A percentile compares a stretch with the other conserved stretches of the same genome.
Conservation (phyloP, 2,888 invertebrate species). For the Caenorhabditis macrosperma region DNA sequence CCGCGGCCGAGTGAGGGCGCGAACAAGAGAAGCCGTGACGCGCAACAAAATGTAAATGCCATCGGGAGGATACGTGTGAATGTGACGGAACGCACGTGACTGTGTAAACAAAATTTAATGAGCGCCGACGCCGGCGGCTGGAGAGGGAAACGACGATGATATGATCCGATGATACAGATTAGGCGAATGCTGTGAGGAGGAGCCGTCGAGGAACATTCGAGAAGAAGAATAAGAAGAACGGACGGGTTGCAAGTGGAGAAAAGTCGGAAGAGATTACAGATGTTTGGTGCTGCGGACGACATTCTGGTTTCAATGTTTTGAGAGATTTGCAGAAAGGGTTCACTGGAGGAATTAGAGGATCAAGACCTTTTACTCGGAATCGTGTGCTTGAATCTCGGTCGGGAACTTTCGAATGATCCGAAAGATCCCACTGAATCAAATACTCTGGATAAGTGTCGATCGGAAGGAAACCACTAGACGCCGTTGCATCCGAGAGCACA, state of each 20-base stretch:
- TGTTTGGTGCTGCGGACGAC: neutral
- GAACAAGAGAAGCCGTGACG: conserved; percentile 35
- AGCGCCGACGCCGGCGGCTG: no score
- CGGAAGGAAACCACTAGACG: no score
- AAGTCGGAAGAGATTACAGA: neutral
- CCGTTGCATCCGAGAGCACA: no score
- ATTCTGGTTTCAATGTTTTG: neutral
- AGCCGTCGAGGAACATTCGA: neutral
- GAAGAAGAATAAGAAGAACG: neutral
- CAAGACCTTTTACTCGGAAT: no score
- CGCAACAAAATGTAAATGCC: conserved; percentile 42
- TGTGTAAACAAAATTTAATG: conserved; percentile 41
- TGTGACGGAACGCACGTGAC: conserved; percentile 11
- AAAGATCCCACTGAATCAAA: no score
- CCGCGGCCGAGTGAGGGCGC: conserved; percentile 18
- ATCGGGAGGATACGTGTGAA: conserved; percentile 15
- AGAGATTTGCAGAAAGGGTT: neutral
- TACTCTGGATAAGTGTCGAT: no score
- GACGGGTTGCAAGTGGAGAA: neutral
- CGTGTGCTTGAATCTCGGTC: no score
- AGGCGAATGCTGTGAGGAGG: neutral
- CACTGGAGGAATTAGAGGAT: neutral
- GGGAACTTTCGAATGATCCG: no score
- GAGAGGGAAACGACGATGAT: neutral
- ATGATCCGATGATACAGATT: conserved; percentile 41